Percentiles rank a stretch among this genome's conserved stretches.
Conservation (phyloP, 2,113 vertebrate species). For the Triplophysa tibetana region DNA sequence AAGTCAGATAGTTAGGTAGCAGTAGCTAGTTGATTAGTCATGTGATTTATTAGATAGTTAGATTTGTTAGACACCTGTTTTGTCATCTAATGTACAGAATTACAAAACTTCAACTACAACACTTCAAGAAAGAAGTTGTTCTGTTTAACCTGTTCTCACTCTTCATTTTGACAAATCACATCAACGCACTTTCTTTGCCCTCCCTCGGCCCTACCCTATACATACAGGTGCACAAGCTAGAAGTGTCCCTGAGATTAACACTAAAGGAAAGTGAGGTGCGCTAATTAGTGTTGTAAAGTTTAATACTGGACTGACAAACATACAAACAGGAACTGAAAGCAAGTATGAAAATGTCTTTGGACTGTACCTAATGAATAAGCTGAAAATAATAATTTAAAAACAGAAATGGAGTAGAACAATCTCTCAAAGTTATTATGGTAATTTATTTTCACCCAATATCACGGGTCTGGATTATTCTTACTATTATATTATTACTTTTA, state of each 20-base stretch:
- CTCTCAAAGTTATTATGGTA: too few relatives aligned
- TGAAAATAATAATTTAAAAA: background rate
- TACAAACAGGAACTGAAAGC: background rate
- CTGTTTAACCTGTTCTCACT: background rate
- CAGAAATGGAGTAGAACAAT: too few relatives aligned
- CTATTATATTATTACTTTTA: too few relatives aligned
- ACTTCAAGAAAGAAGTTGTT: background rate
- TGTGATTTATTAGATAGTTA: too few relatives aligned
- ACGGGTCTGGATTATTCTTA: too few relatives aligned
- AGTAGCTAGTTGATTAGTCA: too few relatives aligned
- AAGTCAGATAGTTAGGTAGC: background rate
- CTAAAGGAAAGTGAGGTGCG: background rate
- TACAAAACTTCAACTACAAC: too few relatives aligned
- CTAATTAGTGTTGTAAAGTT: background rate
- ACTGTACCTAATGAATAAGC: too few relatives aligned
- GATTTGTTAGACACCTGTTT: too few relatives aligned
- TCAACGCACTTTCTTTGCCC: background rate
- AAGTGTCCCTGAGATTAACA: background rate
- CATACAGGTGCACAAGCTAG: background rate
- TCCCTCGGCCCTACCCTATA: background rate
- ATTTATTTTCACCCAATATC: too few relatives aligned
- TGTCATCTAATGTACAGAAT: background rate
- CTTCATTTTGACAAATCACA: background rate
- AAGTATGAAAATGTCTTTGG: background rate
- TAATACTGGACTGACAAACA: background rate